Conservation (phyloP, 1,140 invertebrate genomes). For the Camponotus vicinus region DNA sequence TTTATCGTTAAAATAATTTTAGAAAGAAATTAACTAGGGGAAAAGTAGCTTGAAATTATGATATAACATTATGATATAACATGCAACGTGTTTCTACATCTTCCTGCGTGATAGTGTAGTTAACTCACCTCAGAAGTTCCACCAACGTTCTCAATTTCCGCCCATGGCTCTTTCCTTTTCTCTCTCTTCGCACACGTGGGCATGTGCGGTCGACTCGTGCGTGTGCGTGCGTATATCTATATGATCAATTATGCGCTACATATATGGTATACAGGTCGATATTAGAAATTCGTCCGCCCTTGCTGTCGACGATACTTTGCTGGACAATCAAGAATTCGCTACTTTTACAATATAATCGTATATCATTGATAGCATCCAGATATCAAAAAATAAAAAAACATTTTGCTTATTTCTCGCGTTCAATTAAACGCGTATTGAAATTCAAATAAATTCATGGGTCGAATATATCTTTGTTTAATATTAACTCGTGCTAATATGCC, state of each 20-base stretch:
- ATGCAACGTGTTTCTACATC: conserved; percentile 20
- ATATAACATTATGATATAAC: not conserved
- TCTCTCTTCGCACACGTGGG: conserved; percentile 38
- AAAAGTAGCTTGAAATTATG: not conserved
- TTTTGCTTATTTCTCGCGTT: not conserved
- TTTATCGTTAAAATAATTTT: not conserved
- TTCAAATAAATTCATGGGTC: not conserved
- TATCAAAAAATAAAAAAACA: not conserved
- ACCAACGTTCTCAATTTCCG: conserved; percentile 31
- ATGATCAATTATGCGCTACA: conserved; percentile 83
- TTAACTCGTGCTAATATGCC: conserved; percentile 3
- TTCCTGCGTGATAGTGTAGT: not conserved
- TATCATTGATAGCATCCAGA: not conserved
- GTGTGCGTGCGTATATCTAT: conserved; percentile 45
- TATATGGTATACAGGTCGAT: conserved; percentile 79
- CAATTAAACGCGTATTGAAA: conserved; percentile 8
- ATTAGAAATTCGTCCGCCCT: conserved; percentile 66
- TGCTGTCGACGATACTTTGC: conserved; percentile 45
- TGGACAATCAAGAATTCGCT: conserved; percentile 7
- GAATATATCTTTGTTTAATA: not conserved
- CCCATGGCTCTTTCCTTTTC: conserved; percentile 21
- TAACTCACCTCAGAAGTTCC: no score
- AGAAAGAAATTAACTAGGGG: not conserved
- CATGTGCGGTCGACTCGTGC: conserved; percentile 39
- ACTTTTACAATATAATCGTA: not conserved